Evolutionary conservation across 2,888 invertebrate genomes (phyloP), one percentile per base, ranked within the genome.

Genomic region (Ophion obscuratus): DNA sequence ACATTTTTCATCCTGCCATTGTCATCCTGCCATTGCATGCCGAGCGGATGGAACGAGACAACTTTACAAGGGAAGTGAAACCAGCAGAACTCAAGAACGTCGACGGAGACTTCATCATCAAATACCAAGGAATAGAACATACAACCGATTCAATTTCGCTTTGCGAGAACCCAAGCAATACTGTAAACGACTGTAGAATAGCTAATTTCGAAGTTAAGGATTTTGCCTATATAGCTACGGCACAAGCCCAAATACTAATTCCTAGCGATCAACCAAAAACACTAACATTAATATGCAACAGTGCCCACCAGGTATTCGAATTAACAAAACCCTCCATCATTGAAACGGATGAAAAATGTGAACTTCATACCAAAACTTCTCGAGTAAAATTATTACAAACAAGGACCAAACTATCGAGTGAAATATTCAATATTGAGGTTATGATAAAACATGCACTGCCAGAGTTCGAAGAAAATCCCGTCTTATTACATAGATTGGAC

Each of bases 101-200:
- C 59, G 10, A 68, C 57, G 78, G 78, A 11, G 59, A 78, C 6
- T 78, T 68, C n/a, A 24, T 78, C 24, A 61, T n/a, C 1, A 67
- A 68, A 47, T 78, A 78, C 7, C 78, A 44, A 59, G 78, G 78
- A 10, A 62, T 78, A n/a, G 78, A 68, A 68, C 78, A 78, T 17
- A 14, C 59, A 9, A 10, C 44, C 17, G 36, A 68, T 17, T 78
- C 78, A 24, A 40, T 78, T 40, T 17, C 68, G 9, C 78, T 78
- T 17, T 78, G 78, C 59, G 68, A 78, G 59, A 44, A 36, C 4
- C 6, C 59, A 10, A 40, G 11, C 17, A 59, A 24, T 20, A 24
- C 17, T 1, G 24, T 17, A n/a, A 68, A 59, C 5, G 5, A 78
- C 24, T 68, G 78, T 68, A 68, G 68, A 27, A 61, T 68, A 47